Base-by-base conservation (phyloP, 2,888 invertebrate species). In the Xanthostigma xanthostigma region DNA sequence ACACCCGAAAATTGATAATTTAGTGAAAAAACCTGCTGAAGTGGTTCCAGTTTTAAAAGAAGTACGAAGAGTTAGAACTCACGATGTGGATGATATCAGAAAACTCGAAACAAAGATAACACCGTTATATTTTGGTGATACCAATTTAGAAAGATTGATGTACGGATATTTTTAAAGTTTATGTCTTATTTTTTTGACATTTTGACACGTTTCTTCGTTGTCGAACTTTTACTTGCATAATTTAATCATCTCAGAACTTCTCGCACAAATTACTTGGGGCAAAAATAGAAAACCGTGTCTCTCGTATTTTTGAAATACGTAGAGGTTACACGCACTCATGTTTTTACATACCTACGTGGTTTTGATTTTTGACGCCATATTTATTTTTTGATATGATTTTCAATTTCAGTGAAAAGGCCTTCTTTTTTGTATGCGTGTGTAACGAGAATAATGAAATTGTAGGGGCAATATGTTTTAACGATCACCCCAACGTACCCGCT, bases 401-500 rank as follows among this genome's bases (percentile, higher is more conserved):
- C 9, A 13, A 44, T 69, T 68, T 42, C 62, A 78, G 78, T 55
- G 70, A 75, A 52, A 66, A 64, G 38, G 62, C 66, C 50, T 69
- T 70, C 36, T 50, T 77, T 14, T 66, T 73, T 1, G 59, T 79
- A 51, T 70, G 71, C n/a, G 48, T 59, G 1, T 47, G 50, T 14
- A 52, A 54, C 35, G 55, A 9, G 11, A 33, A 51, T 2, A 52
- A 53, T 3, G 54, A 61, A 36, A 49, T 66, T 4, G 56, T 69
- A 8, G 64, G 64, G 2, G 60, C 56, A 27, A 54, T 71, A 9
- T 62, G 63, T 44, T 56, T 71, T 1, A 61, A 66, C 51, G 64
- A 64, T 55, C 72, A 70, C 58, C 81, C 81, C 0, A 65, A 75
- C 53, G 59, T 79, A 36, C 74, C 75, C 0, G 64, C 75, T 1